Base-by-base conservation (phyloP, 2,888 invertebrate genomes). In the Megamerina dolium region DNA sequence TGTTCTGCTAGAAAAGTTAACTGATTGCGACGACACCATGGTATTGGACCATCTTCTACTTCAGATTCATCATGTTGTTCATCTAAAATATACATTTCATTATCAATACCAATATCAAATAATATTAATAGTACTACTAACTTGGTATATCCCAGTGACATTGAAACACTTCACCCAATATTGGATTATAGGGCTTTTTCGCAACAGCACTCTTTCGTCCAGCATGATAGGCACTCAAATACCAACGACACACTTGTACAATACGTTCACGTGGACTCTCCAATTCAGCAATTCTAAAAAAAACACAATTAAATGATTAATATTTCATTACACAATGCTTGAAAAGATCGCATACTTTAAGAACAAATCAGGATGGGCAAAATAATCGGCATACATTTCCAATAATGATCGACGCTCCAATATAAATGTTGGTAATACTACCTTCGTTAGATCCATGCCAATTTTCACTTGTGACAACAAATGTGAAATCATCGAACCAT, bases 351-450 rank as follows among this genome's bases (percentile, higher is more conserved):
- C 71, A 68, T 73, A 92, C 92, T 80, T 87, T 51, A 87, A 79
- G 74, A 99, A 97, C 60, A 95, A 81, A 73, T 97, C 96, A 0
- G 99, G 96, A 77, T 99, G 99, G 10, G 99, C 95, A 74, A 99
- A 96, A 68, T 97, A 99, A 75, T 99, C 99, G 37, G 99, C 97
- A 72, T 96, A 99, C 99, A 99, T 99, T 76, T 99, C 99, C 35
- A 99, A 77, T 29, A 99, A 78, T 1, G 97, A 99, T 49, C 99
- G 82, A 70, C 94, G 81, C 70, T 99, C 99, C 58, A 99, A 74
- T 58, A 99, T 99, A 68, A 99, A 99, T 19, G 99, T 99, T 17
- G 99, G 99, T 52, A 99, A 76, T 40, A 95, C 95, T 41, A 79
- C 80, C 79, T 97, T 99, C 10, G 99, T 99, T 64, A 99, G 81